Percentiles rank a stretch among this genome's conserved stretches.
phyloP scores from a whole-genome alignment of 2,113 vertebrate species.

The Anarrhichthys ocellatus region DNA sequence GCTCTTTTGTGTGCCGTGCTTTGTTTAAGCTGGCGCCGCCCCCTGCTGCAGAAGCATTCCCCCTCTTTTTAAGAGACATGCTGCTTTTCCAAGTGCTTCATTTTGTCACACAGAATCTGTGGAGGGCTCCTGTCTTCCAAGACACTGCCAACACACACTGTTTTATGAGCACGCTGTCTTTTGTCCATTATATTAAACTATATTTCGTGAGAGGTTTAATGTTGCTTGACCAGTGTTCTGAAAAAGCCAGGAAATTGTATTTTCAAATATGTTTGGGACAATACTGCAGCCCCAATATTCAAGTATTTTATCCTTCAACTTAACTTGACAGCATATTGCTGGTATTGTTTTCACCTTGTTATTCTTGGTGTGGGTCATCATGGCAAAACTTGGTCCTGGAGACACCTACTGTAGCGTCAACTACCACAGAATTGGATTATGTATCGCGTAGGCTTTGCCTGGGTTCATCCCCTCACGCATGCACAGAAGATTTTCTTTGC shows the following conservation, averaged over 20 bases:
- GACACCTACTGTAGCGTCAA: too few relatives aligned
- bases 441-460: too few relatives aligned
- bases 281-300: neutral
- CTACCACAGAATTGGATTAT: neutral
- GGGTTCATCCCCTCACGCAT: too few relatives aligned
- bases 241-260: neutral
- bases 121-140: constrained; percentile 10
- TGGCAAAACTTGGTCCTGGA: too few relatives aligned
- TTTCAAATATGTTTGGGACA: constrained; percentile 1
- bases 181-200: constrained; percentile 27
- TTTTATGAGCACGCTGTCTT: constrained; percentile 34
- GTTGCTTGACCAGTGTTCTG: constrained; percentile 43
- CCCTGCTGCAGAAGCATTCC: constrained; percentile 8
- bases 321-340: neutral
- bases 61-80: constrained; percentile 20
- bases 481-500: too few relatives aligned
- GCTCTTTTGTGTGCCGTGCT: constrained; percentile 2
- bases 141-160: constrained; percentile 20
- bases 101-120: constrained; percentile 37
- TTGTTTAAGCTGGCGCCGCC: constrained; percentile 28
- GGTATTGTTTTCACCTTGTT: too few relatives aligned
- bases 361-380: too few relatives aligned
- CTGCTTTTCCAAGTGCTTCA: constrained; percentile 40
- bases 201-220: constrained; percentile 36
- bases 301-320: neutral